Evolutionary conservation across 2,888 invertebrate genomes (phyloP).

Genomic region (Lamellibrachia columna): DNA sequence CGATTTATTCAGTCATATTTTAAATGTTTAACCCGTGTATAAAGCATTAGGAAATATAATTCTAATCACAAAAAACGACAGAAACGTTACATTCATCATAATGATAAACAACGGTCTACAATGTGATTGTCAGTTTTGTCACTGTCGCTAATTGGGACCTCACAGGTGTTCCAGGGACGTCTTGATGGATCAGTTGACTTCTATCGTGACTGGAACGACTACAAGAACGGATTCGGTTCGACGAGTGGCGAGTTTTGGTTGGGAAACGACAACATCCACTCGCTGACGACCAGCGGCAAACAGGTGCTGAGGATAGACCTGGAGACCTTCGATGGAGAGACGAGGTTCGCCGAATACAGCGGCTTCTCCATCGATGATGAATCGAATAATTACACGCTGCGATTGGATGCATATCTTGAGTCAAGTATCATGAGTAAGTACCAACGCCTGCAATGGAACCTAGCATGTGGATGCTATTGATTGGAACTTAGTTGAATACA

Average conservation of each 20-base stretch:
- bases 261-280: not conserved
- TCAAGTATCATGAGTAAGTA: not conserved
- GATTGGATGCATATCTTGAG: not conserved
- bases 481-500: no score
- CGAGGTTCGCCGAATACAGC: not conserved
- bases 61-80: not conserved
- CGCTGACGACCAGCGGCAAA: not conserved
- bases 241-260: not conserved
- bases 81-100: not conserved
- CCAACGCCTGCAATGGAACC: not conserved
- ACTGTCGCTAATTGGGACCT: not conserved
- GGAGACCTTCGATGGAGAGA: not conserved
- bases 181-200: not conserved
- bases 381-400: not conserved
- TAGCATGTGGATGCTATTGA: not conserved
- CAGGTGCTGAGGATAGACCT: not conserved
- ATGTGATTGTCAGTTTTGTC: not conserved
- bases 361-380: not conserved
- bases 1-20: no score
- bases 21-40: no score
- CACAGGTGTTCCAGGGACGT: not conserved
- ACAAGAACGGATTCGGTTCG: not conserved
- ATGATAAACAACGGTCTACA: no score
- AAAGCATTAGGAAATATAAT: no score
- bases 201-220: not conserved